Evolutionary conservation across 2,888 invertebrate genomes (phyloP).

Genomic region (Trissoscelio sp.): DNA sequence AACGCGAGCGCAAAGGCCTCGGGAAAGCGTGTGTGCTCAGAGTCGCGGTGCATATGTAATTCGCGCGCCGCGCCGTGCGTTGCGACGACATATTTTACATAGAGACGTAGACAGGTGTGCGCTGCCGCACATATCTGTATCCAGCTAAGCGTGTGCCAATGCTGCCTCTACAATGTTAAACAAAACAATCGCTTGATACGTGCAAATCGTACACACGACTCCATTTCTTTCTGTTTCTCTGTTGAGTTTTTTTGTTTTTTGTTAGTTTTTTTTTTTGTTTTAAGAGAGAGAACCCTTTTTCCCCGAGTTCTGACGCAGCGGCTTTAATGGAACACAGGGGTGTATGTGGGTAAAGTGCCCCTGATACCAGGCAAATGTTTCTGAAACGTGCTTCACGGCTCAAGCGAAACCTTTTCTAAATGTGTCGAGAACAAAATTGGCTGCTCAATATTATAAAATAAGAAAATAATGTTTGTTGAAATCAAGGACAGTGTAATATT

Average conservation of each 20-base stretch:
- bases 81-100: constrained; percentile 54
- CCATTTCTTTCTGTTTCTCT: constrained; percentile 16
- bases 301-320: not conserved
- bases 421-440: no score
- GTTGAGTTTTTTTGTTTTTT: constrained; percentile 15
- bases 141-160: constrained; percentile 38
- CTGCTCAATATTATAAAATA: no score
- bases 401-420: no score
- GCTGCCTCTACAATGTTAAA: constrained; percentile 39
- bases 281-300: no score
- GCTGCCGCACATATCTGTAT: constrained; percentile 19
- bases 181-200: constrained; percentile 45
- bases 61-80: constrained; percentile 24
- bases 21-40: constrained; percentile 34
- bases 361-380: not conserved
- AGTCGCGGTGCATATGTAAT: constrained; percentile 44
- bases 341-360: not conserved
- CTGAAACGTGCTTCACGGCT: not conserved
- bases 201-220: constrained; percentile 29
- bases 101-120: constrained; percentile 8
- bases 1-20: constrained; percentile 42
- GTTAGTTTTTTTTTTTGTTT: no score
- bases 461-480: no score
- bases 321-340: constrained; percentile 18
- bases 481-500: no score